phyloP scores from a whole-genome alignment of 2,797 vertebrate species.

The Bucorvus abyssinicus region DNA sequence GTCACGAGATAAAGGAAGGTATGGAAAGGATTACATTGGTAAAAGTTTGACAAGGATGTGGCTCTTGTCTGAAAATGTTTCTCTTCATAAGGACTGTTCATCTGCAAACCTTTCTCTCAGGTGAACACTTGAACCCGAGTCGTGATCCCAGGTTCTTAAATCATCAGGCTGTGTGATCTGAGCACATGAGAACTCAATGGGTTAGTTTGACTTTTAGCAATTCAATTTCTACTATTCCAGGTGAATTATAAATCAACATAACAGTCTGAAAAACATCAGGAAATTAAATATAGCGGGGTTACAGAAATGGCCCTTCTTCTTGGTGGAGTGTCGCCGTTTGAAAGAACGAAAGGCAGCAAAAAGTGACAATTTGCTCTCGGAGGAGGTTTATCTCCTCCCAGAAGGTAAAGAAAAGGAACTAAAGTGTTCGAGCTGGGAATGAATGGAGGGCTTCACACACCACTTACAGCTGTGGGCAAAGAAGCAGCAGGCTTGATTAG shows the following conservation, averaged over 20 bases:
- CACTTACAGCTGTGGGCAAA: no score
- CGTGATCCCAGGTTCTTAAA: background rate
- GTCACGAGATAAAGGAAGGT: background rate
- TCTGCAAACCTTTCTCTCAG: background rate
- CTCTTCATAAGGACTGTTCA: background rate
- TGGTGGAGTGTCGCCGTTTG: background rate
- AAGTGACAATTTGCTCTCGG: no score
- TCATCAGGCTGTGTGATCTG: background rate
- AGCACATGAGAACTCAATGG: background rate
- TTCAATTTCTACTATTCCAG: background rate
- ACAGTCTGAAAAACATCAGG: rapidly evolving
- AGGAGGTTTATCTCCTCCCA: no score
- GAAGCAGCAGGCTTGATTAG: no score
- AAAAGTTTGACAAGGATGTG: background rate
- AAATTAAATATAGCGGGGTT: background rate
- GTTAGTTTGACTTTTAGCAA: background rate
- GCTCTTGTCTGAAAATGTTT: background rate
- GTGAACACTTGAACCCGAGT: background rate
- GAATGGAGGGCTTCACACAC: no score
- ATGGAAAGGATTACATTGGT: background rate
- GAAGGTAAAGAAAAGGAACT: no score
- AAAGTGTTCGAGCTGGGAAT: no score
- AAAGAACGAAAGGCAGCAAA: no score
- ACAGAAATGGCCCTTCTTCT: background rate
- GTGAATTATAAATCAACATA: background rate